Evolutionary conservation across 2,113 vertebrate species (phyloP).

Genomic region (Galbula dea): DNA sequence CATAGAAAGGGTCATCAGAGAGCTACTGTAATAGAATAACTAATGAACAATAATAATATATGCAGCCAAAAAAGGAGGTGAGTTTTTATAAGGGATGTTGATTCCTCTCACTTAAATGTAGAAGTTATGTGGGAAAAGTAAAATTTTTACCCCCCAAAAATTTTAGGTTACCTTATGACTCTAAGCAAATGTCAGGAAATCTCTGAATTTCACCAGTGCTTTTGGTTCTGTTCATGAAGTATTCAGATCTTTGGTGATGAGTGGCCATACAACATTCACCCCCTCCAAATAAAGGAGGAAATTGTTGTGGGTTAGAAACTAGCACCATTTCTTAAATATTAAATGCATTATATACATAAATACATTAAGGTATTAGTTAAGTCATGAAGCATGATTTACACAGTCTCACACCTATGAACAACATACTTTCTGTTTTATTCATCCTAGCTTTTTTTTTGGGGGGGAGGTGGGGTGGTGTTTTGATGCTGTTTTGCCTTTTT

Average conservation of each 20-base stretch:
- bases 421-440: background rate
- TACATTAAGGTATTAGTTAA: too few relatives aligned
- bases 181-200: background rate
- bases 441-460: background rate
- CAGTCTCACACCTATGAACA: background rate
- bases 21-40: background rate
- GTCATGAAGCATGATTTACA: background rate
- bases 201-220: background rate
- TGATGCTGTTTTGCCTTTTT: background rate
- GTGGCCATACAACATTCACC: background rate
- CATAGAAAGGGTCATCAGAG: background rate
- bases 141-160: background rate
- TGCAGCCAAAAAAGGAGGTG: background rate
- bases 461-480: fast-evolving
- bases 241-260: background rate
- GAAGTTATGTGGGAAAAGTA: background rate
- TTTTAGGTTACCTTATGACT: background rate
- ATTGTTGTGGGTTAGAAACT: background rate
- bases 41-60: background rate
- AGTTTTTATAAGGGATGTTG: background rate
- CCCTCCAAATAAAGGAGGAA: background rate
- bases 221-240: background rate
- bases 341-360: too few relatives aligned
- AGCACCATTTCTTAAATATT: background rate
- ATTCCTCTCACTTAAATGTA: background rate